Conservation (phyloP, 2,797 vertebrate species). For the Acanthopagrus latus region DNA sequence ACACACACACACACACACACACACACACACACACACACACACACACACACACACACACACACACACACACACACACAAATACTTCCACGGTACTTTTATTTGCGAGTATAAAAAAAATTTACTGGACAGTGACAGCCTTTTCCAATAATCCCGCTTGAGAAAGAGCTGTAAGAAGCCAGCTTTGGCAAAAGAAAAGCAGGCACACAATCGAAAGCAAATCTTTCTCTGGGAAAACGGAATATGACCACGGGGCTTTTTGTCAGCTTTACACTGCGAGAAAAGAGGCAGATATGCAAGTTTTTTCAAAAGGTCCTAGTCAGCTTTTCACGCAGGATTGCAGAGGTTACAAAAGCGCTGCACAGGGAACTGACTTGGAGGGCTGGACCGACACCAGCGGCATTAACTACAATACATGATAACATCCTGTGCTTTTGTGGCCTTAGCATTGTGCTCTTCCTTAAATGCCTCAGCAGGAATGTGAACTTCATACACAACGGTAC, state of each 20-base stretch:
- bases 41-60: slow-evolving; percentile 26
- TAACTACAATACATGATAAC: slow-evolving; percentile 60
- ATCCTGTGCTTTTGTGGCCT: slow-evolving; percentile 73
- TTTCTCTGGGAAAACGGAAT: slow-evolving; percentile 70
- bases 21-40: slow-evolving; percentile 23
- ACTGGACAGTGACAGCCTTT: slow-evolving; percentile 68
- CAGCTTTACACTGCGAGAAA: slow-evolving; percentile 64
- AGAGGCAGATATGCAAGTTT: slow-evolving; percentile 71
- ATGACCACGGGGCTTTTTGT: slow-evolving; percentile 72
- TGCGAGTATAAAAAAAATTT: slow-evolving; percentile 26
- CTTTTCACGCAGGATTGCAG: slow-evolving; percentile 73
- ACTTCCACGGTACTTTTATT: slow-evolving; percentile 51
- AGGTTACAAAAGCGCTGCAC: slow-evolving; percentile 74
- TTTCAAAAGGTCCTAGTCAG: slow-evolving; percentile 74
- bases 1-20: slow-evolving; percentile 16
- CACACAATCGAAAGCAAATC: slow-evolving; percentile 69
- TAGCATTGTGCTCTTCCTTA: slow-evolving; percentile 61
- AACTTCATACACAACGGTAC: slow-evolving; percentile 59
- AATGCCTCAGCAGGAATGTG: slow-evolving; percentile 62
- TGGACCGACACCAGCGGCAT: slow-evolving; percentile 58
- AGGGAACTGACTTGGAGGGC: slow-evolving; percentile 62
- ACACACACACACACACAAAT: too few relatives aligned
- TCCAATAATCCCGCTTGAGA: slow-evolving; percentile 69
- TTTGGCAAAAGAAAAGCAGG: slow-evolving; percentile 55
- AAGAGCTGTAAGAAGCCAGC: slow-evolving; percentile 63